These are phyloP conservation scores for Ibidorhyncha struthersii DNA, from an alignment of 2,113 vertebrate genomes.

Conservation along the genomic window DNA sequence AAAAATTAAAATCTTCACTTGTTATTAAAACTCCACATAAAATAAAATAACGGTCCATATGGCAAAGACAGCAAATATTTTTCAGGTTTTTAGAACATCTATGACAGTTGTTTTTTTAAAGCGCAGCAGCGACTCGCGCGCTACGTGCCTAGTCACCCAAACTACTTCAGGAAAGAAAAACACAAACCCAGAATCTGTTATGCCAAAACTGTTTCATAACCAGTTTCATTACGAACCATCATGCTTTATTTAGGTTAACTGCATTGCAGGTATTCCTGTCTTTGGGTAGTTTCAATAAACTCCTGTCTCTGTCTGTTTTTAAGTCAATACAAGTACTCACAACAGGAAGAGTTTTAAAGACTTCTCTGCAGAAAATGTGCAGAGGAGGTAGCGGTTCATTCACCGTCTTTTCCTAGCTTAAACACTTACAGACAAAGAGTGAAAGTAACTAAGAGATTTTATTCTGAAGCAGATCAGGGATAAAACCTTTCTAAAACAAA, in stretches of 20 bases:
- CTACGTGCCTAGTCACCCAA: neutral
- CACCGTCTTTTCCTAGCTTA: neutral
- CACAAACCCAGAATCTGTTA: neutral
- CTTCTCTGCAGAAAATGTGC: neutral
- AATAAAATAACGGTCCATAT: neutral
- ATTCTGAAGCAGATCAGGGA: neutral
- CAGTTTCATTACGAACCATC: neutral
- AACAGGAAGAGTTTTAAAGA: neutral
- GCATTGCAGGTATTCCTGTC: neutral
- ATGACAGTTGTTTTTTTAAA: neutral
- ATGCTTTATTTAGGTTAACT: conserved; percentile 6
- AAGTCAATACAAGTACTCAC: neutral
- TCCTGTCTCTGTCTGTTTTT: neutral
- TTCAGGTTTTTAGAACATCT: neutral
- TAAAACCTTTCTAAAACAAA: neutral
- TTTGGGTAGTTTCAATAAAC: neutral
- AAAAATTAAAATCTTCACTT: neutral
- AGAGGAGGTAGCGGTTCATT: neutral
- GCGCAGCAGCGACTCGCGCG: fast-evolving
- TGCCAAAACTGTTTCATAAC: neutral
- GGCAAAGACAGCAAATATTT: neutral
- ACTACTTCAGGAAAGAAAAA: neutral
- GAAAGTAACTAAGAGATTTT: neutral
- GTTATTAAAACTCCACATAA: neutral
- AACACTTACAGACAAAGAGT: neutral